These are phyloP conservation scores for Archips xylosteana DNA, from an alignment of 2,888 invertebrate genomes.

Conservation along the genomic window DNA sequence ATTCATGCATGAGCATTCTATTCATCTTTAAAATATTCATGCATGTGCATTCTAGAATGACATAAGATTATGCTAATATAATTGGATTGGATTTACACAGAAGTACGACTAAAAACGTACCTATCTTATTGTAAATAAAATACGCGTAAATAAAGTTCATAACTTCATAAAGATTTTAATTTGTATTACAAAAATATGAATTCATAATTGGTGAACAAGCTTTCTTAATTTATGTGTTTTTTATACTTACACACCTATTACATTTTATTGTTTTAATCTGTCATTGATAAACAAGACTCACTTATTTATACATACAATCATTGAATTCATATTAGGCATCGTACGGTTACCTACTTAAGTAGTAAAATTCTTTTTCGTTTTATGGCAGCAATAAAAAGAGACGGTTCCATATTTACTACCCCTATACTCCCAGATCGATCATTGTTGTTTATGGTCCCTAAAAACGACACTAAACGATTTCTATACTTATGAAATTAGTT, in stretches of 20 bases:
- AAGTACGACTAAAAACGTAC: neutral
- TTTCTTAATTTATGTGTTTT: too few relatives aligned
- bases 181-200: too few relatives aligned
- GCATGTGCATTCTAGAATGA: neutral
- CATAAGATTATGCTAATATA: constrained; percentile 23
- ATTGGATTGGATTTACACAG: neutral
- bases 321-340: constrained; percentile 26
- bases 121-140: neutral
- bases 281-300: too few relatives aligned
- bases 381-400: constrained; percentile 60
- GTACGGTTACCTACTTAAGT: neutral
- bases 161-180: too few relatives aligned
- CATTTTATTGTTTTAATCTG: too few relatives aligned
- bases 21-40: constrained; percentile 13
- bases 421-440: constrained; percentile 52
- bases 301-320: neutral
- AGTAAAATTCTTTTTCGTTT: constrained; percentile 47
- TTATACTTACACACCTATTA: too few relatives aligned
- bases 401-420: constrained; percentile 57
- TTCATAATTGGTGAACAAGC: too few relatives aligned
- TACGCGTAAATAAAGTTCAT: too few relatives aligned
- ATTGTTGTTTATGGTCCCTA: constrained; percentile 54
- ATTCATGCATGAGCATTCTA: constrained; percentile 9
- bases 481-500: constrained; percentile 6
- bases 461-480: constrained; percentile 47